These are phyloP conservation scores for Delichon dasypus DNA, from an alignment of 2,797 vertebrate genomes.

Conservation along the genomic window DNA sequence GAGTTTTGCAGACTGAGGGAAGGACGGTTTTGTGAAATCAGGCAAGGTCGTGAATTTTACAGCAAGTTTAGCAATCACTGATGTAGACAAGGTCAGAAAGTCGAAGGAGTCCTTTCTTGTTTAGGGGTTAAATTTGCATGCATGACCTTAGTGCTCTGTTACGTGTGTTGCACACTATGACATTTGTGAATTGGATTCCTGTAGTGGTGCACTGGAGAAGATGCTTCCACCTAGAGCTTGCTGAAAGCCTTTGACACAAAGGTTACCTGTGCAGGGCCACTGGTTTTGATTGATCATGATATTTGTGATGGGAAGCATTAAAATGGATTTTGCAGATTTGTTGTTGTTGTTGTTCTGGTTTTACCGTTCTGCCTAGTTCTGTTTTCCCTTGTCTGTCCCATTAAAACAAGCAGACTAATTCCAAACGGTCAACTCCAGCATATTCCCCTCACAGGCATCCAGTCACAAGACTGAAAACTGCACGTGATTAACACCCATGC, in stretches of 20 bases:
- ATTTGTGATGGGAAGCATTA: not conserved
- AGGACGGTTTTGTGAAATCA: not conserved
- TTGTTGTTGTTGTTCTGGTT: not conserved
- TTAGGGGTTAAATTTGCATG: not conserved
- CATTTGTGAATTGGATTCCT: not conserved
- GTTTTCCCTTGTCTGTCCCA: not conserved
- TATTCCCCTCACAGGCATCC: not conserved
- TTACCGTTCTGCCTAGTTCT: not conserved
- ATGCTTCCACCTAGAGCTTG: rapidly evolving
- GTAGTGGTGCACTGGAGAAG: not conserved
- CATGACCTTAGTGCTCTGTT: rapidly evolving
- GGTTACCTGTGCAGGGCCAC: not conserved
- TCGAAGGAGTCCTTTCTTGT: not conserved
- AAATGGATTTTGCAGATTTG: not conserved
- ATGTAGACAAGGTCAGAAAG: not conserved
- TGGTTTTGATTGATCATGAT: not conserved
- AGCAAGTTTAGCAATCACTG: not conserved
- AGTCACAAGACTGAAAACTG: not conserved
- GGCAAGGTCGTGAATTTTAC: not conserved
- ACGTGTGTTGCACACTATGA: rapidly evolving
- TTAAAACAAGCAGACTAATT: not conserved
- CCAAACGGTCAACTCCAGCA: not conserved
- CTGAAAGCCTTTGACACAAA: not conserved
- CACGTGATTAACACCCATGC: not conserved
- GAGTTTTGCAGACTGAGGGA: not conserved